A percentile compares a stretch with the other conserved stretches of the same genome.
phyloP scores from a whole-genome alignment of 2,888 invertebrate species.

The Atethmia centrago region DNA sequence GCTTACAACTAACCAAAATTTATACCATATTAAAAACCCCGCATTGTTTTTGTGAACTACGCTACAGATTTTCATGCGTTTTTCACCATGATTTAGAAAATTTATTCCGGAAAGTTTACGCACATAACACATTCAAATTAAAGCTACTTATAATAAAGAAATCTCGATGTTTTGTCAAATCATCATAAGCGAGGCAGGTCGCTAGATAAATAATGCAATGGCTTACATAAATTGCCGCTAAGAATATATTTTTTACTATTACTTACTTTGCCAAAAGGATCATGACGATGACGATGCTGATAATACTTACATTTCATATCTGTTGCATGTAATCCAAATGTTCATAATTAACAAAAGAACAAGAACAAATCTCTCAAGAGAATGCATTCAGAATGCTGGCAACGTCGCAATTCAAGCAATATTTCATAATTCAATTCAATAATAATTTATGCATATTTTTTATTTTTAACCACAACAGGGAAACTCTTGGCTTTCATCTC shows the following conservation, averaged over 20 bases:
- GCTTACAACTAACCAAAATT: too few species aligned
- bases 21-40: too few species aligned
- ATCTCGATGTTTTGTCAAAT: not conserved
- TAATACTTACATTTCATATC: constrained; percentile 44
- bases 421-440: not conserved
- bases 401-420: not conserved
- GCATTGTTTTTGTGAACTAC: too few species aligned
- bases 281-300: constrained; percentile 14
- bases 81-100: too few species aligned
- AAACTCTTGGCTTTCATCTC: too few species aligned
- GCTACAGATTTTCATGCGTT: too few species aligned
- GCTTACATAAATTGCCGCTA: constrained; percentile 5
- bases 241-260: not conserved
- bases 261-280: constrained; percentile 21
- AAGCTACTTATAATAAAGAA: not conserved
- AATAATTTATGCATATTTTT: too few species aligned
- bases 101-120: too few species aligned
- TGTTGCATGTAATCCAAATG: constrained; percentile 40
- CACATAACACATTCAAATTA: too few species aligned
- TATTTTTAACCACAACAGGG: too few species aligned
- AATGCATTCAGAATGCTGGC: not conserved
- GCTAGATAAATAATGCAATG: not conserved
- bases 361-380: not conserved
- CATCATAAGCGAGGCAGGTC: not conserved
- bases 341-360: constrained; percentile 3